phyloP scores from a whole-genome alignment of 1,140 invertebrate species.

The Trichonephila inaurata region DNA sequence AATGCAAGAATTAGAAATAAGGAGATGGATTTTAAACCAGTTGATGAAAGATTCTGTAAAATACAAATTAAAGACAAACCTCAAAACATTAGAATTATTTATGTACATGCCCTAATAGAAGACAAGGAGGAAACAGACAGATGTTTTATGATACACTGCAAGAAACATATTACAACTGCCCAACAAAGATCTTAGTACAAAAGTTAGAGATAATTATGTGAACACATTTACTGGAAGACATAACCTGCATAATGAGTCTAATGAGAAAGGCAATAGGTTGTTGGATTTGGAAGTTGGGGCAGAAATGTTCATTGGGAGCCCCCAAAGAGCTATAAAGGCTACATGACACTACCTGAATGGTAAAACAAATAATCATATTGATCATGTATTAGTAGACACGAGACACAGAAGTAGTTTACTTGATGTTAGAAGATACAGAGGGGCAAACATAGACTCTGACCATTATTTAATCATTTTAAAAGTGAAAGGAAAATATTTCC shows the following conservation, averaged over 20 bases:
- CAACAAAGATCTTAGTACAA: neutral
- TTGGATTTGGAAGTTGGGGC: neutral
- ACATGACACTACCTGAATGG: neutral
- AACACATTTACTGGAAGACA: neutral
- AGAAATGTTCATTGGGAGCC: constrained; percentile 16
- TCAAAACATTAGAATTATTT: constrained; percentile 26
- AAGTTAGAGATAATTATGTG: neutral
- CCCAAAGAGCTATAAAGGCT: constrained; percentile 29
- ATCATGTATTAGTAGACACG: neutral
- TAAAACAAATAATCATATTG: neutral
- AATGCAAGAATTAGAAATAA: neutral
- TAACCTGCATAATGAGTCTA: neutral
- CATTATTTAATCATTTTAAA: neutral
- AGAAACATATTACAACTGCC: neutral
- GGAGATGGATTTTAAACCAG: neutral
- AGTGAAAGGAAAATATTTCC: neutral
- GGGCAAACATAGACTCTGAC: neutral
- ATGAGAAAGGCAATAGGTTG: neutral
- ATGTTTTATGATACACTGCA: constrained; percentile 21
- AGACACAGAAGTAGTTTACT: constrained; percentile 21
- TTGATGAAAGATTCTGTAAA: constrained; percentile 30
- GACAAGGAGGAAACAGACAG: neutral
- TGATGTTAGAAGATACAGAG: neutral
- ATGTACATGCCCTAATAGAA: constrained; percentile 5
- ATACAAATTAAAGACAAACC: neutral